Base-by-base conservation (phyloP, 53 echinoderm and acorn worm species). In the Echinarachnius parma region DNA sequence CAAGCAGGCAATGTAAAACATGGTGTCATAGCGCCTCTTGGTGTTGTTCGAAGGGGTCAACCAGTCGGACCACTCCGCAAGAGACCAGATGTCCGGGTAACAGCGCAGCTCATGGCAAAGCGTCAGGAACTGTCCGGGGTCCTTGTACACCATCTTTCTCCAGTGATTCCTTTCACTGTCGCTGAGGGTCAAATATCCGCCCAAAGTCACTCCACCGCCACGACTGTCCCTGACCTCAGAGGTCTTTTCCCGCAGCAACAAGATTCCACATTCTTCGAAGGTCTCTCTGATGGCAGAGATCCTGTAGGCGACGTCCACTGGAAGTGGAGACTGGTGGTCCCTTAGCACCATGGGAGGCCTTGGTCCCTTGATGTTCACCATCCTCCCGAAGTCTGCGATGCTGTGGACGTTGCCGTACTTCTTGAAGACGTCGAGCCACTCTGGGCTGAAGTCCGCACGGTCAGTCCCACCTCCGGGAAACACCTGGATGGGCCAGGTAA, bases 231-330 rank as follows among this genome's bases (percentile, higher is more conserved):
- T 62, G 28, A 36, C 33, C n/a, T n/a, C n/a, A n/a, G n/a, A n/a
- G 16, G 23, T 27, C 7, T 28, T 11, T 3, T 46, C 20, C 4
- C 61, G 67, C 30, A 91, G 50, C 30, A 98, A 48, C 9, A 98
- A 59, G 16, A 98, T 52, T 2, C 98, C 98, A 4, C 88, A 79
- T 50, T 98, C 98, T 49, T 98, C 98, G 48, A 98, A 98, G 4
- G 98, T 98, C 48, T 98, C 98, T n/a, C 96, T 72, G 33, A 98
- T 98, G n/a, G 98, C 98, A 46, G 88, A 98, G 24, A 98, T 91
- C 20, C 98, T 50, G 47, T 85, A 92, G 29, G 98, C 98, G 15
- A 98, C 86, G 31, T 91, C 98, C 28, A 65, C 77, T 4, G 98
- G 91, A 0, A 98, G 10, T 0, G 76, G 66, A 10, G 86, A 82